Evolutionary conservation across 1,140 invertebrate genomes (phyloP), one percentile per base, ranked within the genome.

Genomic region (Eupristina koningsbergeri): DNA sequence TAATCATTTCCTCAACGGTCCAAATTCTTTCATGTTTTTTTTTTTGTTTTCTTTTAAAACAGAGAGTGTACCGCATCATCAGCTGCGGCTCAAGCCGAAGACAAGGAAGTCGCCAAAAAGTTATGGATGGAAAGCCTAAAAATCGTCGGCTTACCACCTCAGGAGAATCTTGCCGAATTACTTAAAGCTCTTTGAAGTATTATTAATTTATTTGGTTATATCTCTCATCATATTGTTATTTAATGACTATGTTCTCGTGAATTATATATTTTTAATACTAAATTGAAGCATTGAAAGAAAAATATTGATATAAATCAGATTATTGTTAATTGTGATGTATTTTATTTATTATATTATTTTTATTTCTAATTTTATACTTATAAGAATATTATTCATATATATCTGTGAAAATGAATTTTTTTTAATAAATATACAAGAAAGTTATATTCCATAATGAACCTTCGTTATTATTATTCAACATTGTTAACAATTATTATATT

Each of bases 81-180:
- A 79, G 92, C 93, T 3, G 88, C 92, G 0, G 63, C 86, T 31
- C 89, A 88, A 63, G 94, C 94, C 0, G 84, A 88, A 61, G 93
- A 95, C 86, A 89, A 93, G 47, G 93, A 94, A 74, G 81, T 92
- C 6, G 93, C 94, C n/a, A 93, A 93, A 71, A 94, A 93, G 89
- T 89, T 98, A n/a, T 98, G 97, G 97, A 92, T 94, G 9, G 91
- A 94, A 45, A 97, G 96, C 87, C 91, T 94, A 31, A 92, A 93
- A 76, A 85, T 94, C 26, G 94, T 95, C 15, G 92, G 93, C 61
- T 88, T 95, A 34, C 90, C 91, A 58, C 69, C 78, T 50, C 79
- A 86, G 64, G 85, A 90, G 45, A 88, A 90, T 86, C 80, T 89
- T 47, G 17, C 39, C 15, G 85, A 88, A 53, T 74, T 89, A 34